These are phyloP conservation scores for Ceuthmochares aereus DNA, from an alignment of 2,113 vertebrate genomes.

Conservation along the genomic window DNA sequence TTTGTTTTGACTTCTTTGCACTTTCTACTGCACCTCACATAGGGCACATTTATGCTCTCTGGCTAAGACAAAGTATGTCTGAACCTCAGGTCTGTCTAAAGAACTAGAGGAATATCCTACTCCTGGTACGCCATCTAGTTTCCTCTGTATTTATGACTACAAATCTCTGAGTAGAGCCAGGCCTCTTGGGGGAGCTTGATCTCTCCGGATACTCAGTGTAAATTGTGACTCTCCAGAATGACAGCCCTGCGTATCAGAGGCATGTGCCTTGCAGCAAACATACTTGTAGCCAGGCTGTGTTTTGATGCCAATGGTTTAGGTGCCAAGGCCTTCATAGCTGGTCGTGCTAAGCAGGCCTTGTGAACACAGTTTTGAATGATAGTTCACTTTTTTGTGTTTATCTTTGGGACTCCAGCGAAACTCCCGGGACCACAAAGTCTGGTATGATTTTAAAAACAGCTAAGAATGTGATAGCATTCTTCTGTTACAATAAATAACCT, in stretches of 20 bases:
- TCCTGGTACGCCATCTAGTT: background rate
- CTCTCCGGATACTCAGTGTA: background rate
- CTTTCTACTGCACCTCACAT: background rate
- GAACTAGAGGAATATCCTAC: background rate
- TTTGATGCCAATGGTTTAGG: background rate
- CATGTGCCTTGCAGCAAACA: background rate
- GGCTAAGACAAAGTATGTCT: background rate
- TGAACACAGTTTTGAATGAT: accelerated
- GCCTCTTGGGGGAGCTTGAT: background rate
- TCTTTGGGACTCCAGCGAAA: background rate
- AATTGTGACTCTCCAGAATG: background rate
- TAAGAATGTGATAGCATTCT: background rate
- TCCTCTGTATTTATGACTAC: background rate
- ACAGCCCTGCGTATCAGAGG: background rate
- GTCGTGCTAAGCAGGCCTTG: background rate
- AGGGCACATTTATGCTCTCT: background rate
- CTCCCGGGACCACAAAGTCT: background rate
- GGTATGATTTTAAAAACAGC: background rate
- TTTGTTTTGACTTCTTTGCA: background rate
- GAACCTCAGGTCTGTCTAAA: background rate
- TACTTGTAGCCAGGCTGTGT: background rate
- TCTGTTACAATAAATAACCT: background rate
- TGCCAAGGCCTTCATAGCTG: accelerated
- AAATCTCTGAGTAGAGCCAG: background rate
- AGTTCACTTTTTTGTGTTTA: background rate